Evolutionary conservation across 1,140 invertebrate species (phyloP).

Genomic region (Cepaea nemoralis): DNA sequence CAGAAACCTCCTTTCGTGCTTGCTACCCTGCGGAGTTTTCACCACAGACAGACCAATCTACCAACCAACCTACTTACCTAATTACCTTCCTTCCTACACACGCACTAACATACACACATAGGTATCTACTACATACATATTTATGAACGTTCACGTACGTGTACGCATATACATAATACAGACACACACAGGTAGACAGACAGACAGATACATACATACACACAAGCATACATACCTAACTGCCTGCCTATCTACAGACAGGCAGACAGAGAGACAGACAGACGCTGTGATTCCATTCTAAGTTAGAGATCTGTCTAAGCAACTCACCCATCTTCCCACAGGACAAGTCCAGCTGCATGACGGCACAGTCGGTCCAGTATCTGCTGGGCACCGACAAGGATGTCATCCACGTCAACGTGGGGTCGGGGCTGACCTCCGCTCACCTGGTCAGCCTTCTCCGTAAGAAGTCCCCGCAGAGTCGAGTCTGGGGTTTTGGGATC

Average conservation of each 20-base stretch:
- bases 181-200: background rate
- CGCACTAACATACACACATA: too few relatives aligned
- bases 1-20: too few relatives aligned
- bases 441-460: constrained; percentile 62
- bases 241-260: background rate
- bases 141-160: too few relatives aligned
- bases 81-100: too few relatives aligned
- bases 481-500: constrained; percentile 54
- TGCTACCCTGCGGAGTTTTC: too few relatives aligned
- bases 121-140: too few relatives aligned
- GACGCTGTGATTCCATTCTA: background rate
- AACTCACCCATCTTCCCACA: constrained; percentile 26
- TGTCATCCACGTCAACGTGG: constrained; percentile 63
- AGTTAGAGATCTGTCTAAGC: background rate
- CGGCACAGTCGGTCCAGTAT: constrained; percentile 58
- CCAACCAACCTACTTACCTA: too few relatives aligned
- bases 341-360: constrained; percentile 68
- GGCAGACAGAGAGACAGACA: too few relatives aligned
- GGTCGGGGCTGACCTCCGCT: constrained; percentile 56
- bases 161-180: background rate
- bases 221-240: background rate
- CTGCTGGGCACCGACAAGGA: constrained; percentile 59
- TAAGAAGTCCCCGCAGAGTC: constrained; percentile 31
- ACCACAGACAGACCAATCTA: too few relatives aligned
- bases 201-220: background rate